Percentiles rank a stretch among this genome's conserved stretches.
Evolutionary conservation across 2,888 invertebrate species (phyloP).

Genomic region (Lasioglossum pauxillum): DNA sequence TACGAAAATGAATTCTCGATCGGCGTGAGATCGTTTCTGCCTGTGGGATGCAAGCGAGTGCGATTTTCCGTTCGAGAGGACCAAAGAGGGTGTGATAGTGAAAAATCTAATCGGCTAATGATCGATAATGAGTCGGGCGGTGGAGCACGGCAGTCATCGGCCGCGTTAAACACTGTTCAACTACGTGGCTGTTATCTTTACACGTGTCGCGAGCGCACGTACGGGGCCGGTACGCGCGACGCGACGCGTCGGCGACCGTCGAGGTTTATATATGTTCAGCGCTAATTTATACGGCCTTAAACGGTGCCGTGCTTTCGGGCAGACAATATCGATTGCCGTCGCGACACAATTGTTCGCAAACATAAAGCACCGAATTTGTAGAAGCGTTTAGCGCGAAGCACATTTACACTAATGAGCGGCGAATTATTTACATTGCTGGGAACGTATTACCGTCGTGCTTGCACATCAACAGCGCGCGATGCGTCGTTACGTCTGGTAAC

Average conservation of each 20-base stretch:
- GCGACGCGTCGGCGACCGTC: background rate
- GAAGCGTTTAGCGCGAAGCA: conserved; percentile 69
- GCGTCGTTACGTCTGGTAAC: conserved; percentile 63
- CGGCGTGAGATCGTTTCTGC: background rate
- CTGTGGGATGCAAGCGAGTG: background rate
- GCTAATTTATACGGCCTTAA: conserved; percentile 59
- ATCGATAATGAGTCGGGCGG: background rate
- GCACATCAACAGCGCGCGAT: conserved; percentile 53
- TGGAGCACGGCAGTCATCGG: conserved; percentile 13
- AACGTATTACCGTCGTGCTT: conserved; percentile 62
- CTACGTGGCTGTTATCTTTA: conserved; percentile 37
- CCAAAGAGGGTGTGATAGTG: background rate
- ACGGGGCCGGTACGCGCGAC: background rate
- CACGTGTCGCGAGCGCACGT: conserved; percentile 12
- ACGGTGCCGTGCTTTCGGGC: conserved; percentile 48
- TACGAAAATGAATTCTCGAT: background rate
- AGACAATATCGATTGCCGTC: conserved; percentile 68
- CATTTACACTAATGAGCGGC: conserved; percentile 73
- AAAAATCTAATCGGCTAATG: background rate
- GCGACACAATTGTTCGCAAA: conserved; percentile 65
- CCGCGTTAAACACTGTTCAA: conserved; percentile 5
- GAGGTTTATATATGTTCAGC: conserved; percentile 33
- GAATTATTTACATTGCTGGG: conserved; percentile 72
- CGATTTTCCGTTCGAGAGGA: background rate
- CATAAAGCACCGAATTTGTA: conserved; percentile 71